Evolutionary conservation across 1,140 invertebrate genomes (phyloP).

Genomic region (Cydia amplana): DNA sequence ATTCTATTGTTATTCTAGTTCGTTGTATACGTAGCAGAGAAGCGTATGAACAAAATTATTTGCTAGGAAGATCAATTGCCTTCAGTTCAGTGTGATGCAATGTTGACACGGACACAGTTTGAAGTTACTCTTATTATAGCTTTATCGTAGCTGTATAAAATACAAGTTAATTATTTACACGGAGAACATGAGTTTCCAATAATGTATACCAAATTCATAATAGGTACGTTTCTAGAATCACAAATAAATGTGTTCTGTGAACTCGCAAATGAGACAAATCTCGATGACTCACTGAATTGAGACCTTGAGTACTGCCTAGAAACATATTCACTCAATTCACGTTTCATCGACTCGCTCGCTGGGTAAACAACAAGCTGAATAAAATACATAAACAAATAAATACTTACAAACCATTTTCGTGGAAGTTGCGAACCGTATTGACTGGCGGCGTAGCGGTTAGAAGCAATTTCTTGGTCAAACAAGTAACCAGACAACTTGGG

Average conservation of each 20-base stretch:
- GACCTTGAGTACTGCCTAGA: background rate
- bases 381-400: slow-evolving; percentile 26
- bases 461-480: slow-evolving; percentile 30
- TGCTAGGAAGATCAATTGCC: no score
- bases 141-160: no score
- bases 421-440: slow-evolving; percentile 10
- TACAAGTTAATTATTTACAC: no score
- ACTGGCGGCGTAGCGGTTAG: background rate
- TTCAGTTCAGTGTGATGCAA: no score
- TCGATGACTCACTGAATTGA: background rate
- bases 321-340: background rate
- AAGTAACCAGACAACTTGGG: slow-evolving; percentile 12
- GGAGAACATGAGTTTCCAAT: no score
- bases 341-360: background rate
- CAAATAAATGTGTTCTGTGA: background rate
- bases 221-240: background rate
- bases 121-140: no score
- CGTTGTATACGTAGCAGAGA: no score
- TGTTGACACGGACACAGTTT: no score
- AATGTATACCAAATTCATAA: background rate
- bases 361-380: slow-evolving; percentile 15
- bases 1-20: no score
- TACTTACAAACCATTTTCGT: background rate
- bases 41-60: no score
- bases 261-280: background rate